These are phyloP conservation scores for Burhinus bistriatus DNA, from an alignment of 2,113 vertebrate species.

Conservation along the genomic window DNA sequence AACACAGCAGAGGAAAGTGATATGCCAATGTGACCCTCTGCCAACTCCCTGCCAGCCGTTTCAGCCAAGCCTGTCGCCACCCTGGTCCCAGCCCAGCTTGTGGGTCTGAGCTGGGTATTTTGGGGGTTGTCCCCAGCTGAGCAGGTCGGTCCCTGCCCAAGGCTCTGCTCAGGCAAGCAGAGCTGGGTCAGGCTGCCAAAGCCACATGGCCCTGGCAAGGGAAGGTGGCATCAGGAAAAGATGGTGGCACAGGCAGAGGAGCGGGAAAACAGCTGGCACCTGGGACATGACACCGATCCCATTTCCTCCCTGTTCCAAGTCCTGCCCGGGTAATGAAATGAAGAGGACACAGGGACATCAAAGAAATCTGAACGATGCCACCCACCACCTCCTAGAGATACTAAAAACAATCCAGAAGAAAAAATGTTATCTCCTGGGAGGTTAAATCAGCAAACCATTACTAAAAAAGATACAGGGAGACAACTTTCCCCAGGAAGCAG, in stretches of 20 bases:
- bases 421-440: not conserved
- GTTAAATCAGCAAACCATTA: conserved; percentile 3
- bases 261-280: not conserved
- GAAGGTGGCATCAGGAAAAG: not conserved
- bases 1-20: accelerated
- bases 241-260: not conserved
- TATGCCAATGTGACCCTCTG: accelerated
- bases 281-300: not conserved
- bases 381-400: not conserved
- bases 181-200: not conserved
- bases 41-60: accelerated
- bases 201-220: not conserved
- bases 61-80: accelerated
- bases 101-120: not conserved
- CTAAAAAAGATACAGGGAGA: not conserved
- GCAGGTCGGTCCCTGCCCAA: not conserved
- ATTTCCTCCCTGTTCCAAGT: not conserved
- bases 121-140: not conserved
- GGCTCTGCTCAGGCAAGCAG: not conserved
- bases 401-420: not conserved
- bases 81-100: accelerated
- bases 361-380: not conserved
- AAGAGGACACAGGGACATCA: not conserved
- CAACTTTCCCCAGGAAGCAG: not conserved
- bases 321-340: not conserved